A percentile compares a stretch with the other conserved stretches of the same genome.
Conservation (phyloP, 2,797 vertebrate species). For the Acanthis flammea region DNA sequence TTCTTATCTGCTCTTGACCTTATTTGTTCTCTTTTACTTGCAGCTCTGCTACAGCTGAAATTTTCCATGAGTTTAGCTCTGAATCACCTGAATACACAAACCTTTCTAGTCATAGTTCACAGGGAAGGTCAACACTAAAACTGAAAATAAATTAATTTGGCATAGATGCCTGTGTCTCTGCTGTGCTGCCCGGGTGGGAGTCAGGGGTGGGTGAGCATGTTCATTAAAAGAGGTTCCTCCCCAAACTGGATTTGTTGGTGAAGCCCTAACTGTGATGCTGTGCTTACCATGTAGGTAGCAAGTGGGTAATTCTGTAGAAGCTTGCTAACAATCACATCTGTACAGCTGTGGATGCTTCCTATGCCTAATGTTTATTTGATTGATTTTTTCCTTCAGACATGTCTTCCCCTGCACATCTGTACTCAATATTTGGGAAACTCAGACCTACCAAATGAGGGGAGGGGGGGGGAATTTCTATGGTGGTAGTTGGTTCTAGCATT, state of each 20-base stretch:
- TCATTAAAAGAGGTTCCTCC: not conserved
- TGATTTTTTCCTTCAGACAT: not conserved
- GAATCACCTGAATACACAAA: not conserved
- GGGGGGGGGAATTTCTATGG: not conserved
- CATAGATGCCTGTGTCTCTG: not conserved
- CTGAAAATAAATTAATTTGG: not conserved
- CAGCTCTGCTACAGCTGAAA: not conserved
- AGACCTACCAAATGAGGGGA: not conserved
- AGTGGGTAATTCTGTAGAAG: not conserved
- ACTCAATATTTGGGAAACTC: not conserved
- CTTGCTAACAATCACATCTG: not conserved
- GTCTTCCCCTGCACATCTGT: not conserved
- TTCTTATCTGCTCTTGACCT: not conserved
- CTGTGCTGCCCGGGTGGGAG: not conserved
- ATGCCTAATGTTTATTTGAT: not conserved
- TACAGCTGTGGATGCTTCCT: not conserved
- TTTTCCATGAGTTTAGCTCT: not conserved
- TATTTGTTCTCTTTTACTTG: not conserved
- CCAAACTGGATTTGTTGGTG: not conserved
- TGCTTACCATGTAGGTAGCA: not conserved
- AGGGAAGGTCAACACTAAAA: not conserved
- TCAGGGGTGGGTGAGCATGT: not conserved
- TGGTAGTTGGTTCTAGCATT: not conserved
- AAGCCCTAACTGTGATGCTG: not conserved
- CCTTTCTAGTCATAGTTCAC: not conserved